These are phyloP conservation scores for Ormia ochracea DNA, from an alignment of 2,888 invertebrate species.

Conservation along the genomic window DNA sequence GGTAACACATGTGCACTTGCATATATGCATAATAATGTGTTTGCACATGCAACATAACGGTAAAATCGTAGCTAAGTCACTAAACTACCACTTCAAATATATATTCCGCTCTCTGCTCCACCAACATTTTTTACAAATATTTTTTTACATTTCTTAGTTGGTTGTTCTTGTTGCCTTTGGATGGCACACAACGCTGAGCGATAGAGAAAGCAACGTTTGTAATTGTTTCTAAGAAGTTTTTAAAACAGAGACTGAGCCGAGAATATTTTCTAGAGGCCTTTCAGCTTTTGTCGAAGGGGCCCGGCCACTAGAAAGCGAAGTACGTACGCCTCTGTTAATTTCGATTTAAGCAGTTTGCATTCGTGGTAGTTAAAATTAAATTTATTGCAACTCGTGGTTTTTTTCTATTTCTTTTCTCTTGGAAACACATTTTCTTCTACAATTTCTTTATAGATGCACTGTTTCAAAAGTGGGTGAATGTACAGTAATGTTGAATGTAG, in stretches of 20 bases:
- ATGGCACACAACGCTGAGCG: conserved; percentile 37
- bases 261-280: neutral
- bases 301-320: neutral
- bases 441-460: conserved; percentile 56
- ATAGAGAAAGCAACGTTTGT: conserved; percentile 62
- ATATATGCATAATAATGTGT: conserved; percentile 46
- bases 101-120: conserved; percentile 27
- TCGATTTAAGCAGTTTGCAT: conserved; percentile 19
- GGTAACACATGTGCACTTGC: conserved; percentile 26
- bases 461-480: conserved; percentile 75
- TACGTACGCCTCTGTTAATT: conserved; percentile 35
- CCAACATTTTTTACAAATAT: conserved; percentile 1
- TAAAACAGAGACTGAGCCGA: conserved; percentile 26
- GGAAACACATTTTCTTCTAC: conserved; percentile 1
- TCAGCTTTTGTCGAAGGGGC: neutral
- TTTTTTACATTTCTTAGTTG: conserved; percentile 12
- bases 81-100: conserved; percentile 26
- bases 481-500: conserved; percentile 74
- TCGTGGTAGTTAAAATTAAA: conserved; percentile 30
- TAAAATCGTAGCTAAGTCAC: conserved; percentile 67
- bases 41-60: conserved; percentile 62
- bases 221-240: conserved; percentile 58
- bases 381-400: conserved; percentile 39
- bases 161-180: neutral
- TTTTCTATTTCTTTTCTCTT: conserved; percentile 32